Percentiles rank a stretch among this genome's conserved stretches.
phyloP scores from a whole-genome alignment of 1,140 invertebrate genomes.

The Caenorhabditis remanei region DNA sequence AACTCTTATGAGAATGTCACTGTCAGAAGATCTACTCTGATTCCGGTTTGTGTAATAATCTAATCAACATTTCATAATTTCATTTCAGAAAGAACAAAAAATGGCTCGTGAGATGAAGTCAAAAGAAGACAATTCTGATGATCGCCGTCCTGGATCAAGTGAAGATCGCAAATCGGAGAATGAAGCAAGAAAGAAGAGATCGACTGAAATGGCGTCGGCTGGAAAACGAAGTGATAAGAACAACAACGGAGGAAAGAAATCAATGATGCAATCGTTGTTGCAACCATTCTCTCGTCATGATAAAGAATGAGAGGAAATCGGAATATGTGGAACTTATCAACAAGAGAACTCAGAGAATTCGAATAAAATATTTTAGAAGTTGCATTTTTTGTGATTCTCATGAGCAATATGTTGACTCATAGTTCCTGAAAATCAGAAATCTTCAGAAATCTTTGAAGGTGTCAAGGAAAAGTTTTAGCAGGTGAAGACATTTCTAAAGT shows the following conservation, averaged over 20 bases:
- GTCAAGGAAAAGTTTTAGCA: no score
- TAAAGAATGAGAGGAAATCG: not conserved
- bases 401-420: no score
- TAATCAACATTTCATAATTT: not conserved
- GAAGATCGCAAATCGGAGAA: constrained; percentile 26
- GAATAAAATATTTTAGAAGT: no score
- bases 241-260: not conserved
- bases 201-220: not conserved
- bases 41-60: not conserved
- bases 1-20: constrained; percentile 25
- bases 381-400: no score
- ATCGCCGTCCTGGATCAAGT: constrained; percentile 35
- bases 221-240: not conserved
- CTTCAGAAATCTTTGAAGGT: no score
- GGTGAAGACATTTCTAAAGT: no score
- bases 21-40: constrained; percentile 40
- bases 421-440: no score
- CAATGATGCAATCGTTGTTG: constrained; percentile 1
- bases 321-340: no score
- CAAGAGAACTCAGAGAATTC: no score
- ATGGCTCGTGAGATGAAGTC: constrained; percentile 40
- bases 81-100: constrained; percentile 35
- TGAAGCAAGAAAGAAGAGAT: not conserved
- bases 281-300: not conserved
- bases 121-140: constrained; percentile 32